Percentiles rank a stretch among this genome's conserved stretches.
Conservation (phyloP, 2,888 invertebrate species). For the Venustoraphidia nigricollis region DNA sequence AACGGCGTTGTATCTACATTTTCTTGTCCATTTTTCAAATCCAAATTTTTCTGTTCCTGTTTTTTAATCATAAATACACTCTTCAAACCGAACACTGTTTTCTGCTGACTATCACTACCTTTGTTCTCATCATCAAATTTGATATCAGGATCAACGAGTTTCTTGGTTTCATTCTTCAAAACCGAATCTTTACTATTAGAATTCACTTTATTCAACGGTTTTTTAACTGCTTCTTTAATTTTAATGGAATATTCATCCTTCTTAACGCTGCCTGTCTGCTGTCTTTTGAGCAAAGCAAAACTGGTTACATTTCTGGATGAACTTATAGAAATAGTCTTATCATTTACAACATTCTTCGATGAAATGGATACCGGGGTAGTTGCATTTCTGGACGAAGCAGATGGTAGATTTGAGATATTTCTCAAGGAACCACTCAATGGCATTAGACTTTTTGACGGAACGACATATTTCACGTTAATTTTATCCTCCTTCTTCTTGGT, state of each 20-base stretch:
- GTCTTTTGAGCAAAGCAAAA: slow-evolving; percentile 2
- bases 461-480: not conserved
- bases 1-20: not conserved
- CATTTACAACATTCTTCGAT: too few species aligned
- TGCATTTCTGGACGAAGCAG: too few species aligned
- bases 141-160: not conserved
- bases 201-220: not conserved
- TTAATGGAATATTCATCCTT: not conserved
- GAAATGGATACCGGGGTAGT: too few species aligned
- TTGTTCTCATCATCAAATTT: not conserved
- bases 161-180: not conserved
- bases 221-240: slow-evolving; percentile 2
- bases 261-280: not conserved
- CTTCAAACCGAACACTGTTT: slow-evolving; percentile 1
- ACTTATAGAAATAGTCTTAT: not conserved
- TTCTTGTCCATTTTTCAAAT: not conserved
- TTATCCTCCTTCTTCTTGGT: not conserved
- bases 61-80: slow-evolving; percentile 1
- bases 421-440: too few species aligned
- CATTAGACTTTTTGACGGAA: too few species aligned
- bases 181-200: not conserved
- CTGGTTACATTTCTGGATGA: slow-evolving; percentile 2
- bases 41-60: not conserved
- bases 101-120: not conserved
- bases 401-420: too few species aligned